Conservation (phyloP, 2,797 vertebrate genomes). For the Labeo calbasu region DNA sequence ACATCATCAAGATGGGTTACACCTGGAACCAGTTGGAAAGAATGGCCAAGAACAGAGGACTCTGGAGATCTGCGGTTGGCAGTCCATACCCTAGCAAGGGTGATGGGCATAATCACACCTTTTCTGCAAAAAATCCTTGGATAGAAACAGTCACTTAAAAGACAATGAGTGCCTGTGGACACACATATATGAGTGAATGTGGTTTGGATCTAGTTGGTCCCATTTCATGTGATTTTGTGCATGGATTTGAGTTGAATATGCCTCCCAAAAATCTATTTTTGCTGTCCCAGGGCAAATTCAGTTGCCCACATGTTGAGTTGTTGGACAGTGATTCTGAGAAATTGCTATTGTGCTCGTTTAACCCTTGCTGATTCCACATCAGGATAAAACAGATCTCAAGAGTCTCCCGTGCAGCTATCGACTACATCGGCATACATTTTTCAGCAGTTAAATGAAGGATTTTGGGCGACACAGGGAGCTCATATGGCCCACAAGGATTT, state of each 20-base stretch:
- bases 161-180: background rate
- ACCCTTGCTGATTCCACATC: conserved; percentile 9
- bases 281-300: background rate
- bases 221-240: background rate
- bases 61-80: background rate
- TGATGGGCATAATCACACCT: too few relatives aligned
- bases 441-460: conserved; percentile 48
- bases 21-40: background rate
- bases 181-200: too few relatives aligned
- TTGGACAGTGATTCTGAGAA: background rate
- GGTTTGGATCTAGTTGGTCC: background rate
- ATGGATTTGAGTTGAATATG: background rate
- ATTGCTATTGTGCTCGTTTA: background rate
- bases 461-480: conserved; percentile 58
- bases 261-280: background rate
- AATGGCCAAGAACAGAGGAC: background rate
- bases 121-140: too few relatives aligned
- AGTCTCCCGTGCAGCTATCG: background rate
- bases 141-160: too few relatives aligned
- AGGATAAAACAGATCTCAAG: conserved; percentile 4
- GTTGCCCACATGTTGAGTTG: background rate
- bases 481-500: conserved; percentile 67
- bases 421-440: background rate
- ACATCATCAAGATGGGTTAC: background rate
- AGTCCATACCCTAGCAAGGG: background rate